Percentiles rank a stretch among this genome's conserved stretches.
phyloP scores from a whole-genome alignment of 2,113 vertebrate species.

The Mellivora capensis region DNA sequence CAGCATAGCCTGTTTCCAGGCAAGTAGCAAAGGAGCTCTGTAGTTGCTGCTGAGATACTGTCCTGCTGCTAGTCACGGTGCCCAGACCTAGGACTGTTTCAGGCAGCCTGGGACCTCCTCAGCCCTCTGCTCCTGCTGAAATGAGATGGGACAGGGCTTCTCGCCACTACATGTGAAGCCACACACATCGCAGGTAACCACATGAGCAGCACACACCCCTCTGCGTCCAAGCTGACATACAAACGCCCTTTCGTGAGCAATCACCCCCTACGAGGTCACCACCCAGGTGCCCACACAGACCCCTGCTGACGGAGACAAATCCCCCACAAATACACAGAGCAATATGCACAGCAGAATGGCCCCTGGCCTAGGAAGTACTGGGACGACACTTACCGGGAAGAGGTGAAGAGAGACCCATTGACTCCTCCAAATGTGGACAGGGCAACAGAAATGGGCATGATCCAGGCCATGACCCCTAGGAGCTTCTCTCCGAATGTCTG shows the following conservation, averaged over 20 bases:
- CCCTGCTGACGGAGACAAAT: neutral
- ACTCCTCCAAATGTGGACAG: slow-evolving; percentile 95
- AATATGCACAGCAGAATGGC: neutral
- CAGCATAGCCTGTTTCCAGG: neutral
- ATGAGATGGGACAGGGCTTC: neutral
- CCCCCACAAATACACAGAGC: neutral
- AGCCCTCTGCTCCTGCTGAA: neutral
- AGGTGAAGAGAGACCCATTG: slow-evolving; percentile 96
- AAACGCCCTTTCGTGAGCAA: neutral
- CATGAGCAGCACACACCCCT: neutral
- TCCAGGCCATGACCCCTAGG: slow-evolving; percentile 93
- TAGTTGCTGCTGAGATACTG: neutral
- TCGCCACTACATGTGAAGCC: neutral
- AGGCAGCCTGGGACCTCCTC: neutral
- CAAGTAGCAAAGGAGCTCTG: neutral
- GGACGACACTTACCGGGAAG: slow-evolving; percentile 87
- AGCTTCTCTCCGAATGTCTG: slow-evolving; percentile 96
- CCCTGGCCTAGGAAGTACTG: neutral
- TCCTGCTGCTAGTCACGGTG: neutral
- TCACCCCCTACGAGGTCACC: neutral
- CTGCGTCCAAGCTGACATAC: neutral
- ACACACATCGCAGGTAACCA: neutral
- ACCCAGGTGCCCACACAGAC: slow-evolving; percentile 3
- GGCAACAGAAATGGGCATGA: slow-evolving; percentile 97
- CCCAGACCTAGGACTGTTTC: neutral